Evolutionary conservation across 2,888 invertebrate species (phyloP), one percentile per base, ranked within the genome.

Genomic region (Microplitis manilae): DNA sequence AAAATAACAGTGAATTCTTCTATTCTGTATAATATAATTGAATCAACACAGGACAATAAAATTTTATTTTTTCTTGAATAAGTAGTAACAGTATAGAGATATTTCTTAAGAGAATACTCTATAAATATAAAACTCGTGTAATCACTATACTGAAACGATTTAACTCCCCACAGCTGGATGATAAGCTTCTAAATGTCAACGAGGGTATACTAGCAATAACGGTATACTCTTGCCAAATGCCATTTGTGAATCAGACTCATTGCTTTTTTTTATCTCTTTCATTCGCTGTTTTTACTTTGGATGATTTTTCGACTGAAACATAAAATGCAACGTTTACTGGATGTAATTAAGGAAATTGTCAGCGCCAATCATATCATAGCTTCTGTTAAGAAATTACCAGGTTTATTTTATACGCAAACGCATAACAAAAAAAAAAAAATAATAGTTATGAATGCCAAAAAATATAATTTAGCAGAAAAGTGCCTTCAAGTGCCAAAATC

Each of bases 221-320:
- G 50, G 50, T 50, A 13, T 50, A 50, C 50, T 50, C 13, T 50
- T 50, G 50, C 50, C 50, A 50, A 50, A 50, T 50, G 50, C 13
- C 50, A 13, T 50, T 50, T 50, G 50, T 50, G 13, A 50, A 50
- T 50, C 13, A 50, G 13, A 13, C 13, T 15, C n/a, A 50, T 41
- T 50, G 13, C 7, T 68, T 69, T 69, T 41, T 50, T 41, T 69
- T 69, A 20, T 40, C 13, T 41, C 38, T 69, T 50, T 68, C 40
- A 5, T 68, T 41, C 20, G 5, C 13, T 50, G 13, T 9, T 50
- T 50, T 50, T 50, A 50, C 13, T 50, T 50, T 13, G 30, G 30
- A 30, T 30, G 30, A 30, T 30, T 30, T 30, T 30, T 30, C 4
- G 30, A 30, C 30, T 50, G 1, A 7, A 8, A 13, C 2, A 8